phyloP scores from a whole-genome alignment of 2,113 vertebrate genomes.

The Leptobrachium leishanense region DNA sequence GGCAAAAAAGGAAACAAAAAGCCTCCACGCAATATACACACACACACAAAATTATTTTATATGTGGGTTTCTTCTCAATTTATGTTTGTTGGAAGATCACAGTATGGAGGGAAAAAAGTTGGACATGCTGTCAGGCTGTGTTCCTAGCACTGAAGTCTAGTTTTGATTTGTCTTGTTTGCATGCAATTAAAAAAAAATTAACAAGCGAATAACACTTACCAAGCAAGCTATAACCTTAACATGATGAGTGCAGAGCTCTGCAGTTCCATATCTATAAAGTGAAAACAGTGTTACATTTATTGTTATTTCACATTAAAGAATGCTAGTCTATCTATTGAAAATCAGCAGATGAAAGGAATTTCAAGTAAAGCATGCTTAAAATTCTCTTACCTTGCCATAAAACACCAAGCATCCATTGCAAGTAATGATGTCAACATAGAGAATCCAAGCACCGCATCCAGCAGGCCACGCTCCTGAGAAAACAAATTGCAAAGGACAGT shows the following conservation, averaged over 20 bases:
- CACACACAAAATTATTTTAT: too few relatives aligned
- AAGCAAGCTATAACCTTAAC: slow-evolving; percentile 76
- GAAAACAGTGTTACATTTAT: background rate
- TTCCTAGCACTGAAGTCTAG: background rate
- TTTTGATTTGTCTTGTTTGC: background rate
- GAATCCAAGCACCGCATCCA: slow-evolving; percentile 76
- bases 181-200: background rate
- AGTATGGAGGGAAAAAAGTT: too few relatives aligned
- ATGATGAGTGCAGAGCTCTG: slow-evolving; percentile 90
- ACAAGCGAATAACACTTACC: slow-evolving; percentile 68
- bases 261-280: slow-evolving; percentile 79
- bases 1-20: too few relatives aligned
- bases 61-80: too few relatives aligned
- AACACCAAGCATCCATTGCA: slow-evolving; percentile 90
- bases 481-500: too few relatives aligned
- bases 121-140: too few relatives aligned
- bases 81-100: too few relatives aligned
- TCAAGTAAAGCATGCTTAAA: background rate
- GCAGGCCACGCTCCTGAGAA: slow-evolving; percentile 77
- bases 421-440: slow-evolving; percentile 80
- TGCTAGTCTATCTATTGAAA: too few relatives aligned
- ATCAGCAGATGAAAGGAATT: too few relatives aligned
- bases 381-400: slow-evolving; percentile 80
- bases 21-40: too few relatives aligned
- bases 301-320: too few relatives aligned